A percentile compares a stretch with the other conserved stretches of the same genome.
Evolutionary conservation across 2,113 vertebrate genomes (phyloP).

Genomic region (Aspidoscelis tigris): DNA sequence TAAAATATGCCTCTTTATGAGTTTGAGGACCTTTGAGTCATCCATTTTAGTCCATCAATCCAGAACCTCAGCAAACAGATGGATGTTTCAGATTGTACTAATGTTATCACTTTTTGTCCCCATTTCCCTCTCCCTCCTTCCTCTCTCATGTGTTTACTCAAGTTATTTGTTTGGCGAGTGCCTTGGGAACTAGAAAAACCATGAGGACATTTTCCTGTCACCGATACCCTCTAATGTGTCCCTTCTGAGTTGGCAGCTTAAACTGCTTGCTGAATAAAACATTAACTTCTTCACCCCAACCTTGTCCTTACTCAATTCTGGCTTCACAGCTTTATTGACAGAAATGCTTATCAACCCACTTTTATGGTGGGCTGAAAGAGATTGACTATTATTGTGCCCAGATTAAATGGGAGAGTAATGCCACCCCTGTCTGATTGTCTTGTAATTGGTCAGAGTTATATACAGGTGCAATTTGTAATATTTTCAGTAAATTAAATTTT

Average conservation of each 20-base stretch:
- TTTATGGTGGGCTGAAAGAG: conserved; percentile 96
- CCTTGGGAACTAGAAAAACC: conserved; percentile 98
- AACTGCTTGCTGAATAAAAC: conserved; percentile 99
- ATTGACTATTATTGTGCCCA: conserved; percentile 99
- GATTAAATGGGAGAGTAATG: conserved; percentile 99
- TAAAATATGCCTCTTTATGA: conserved; percentile 40
- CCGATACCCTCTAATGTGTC: conserved; percentile 98
- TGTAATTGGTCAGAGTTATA: conserved; percentile 99
- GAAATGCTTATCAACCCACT: conserved; percentile 91
- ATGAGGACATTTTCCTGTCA: conserved; percentile 99
- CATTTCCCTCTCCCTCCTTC: conserved; percentile 62
- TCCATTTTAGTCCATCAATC: conserved; percentile 56
- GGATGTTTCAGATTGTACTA: conserved; percentile 69
- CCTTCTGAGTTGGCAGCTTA: conserved; percentile 98
- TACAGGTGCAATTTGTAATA: conserved; percentile 99
- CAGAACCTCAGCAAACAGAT: conserved; percentile 55
- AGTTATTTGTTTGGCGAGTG: conserved; percentile 88
- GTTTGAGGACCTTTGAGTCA: conserved; percentile 48
- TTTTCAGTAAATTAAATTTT: conserved; percentile 99
- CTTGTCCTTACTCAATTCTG: conserved; percentile 89
- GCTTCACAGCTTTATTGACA: conserved; percentile 91
- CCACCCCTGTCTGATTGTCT: conserved; percentile 99
- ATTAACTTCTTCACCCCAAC: conserved; percentile 95
- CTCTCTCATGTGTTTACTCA: conserved; percentile 81
- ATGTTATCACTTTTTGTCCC: conserved; percentile 70